phyloP scores from a whole-genome alignment of 2,797 vertebrate genomes.

The Orestias chungarensis region DNA sequence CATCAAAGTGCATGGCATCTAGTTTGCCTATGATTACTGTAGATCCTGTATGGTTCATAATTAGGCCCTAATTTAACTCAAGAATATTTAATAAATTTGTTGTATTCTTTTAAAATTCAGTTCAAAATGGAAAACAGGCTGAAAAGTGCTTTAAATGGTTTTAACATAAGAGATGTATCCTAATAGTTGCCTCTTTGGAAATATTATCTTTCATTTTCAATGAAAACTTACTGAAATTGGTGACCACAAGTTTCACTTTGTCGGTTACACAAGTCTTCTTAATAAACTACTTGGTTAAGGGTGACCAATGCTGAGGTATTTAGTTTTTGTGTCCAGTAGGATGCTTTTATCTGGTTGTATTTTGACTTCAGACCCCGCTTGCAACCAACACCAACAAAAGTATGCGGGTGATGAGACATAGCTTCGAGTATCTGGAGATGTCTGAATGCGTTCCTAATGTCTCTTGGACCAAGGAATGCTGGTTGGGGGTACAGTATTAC shows the following conservation, averaged over 20 bases:
- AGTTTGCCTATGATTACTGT: not conserved
- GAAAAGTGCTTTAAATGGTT: not conserved
- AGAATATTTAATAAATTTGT: not conserved
- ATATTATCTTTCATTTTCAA: not conserved
- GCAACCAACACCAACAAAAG: not conserved
- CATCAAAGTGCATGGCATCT: not conserved
- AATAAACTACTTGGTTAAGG: not conserved
- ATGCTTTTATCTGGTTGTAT: not conserved
- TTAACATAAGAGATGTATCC: not conserved
- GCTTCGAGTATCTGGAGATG: not conserved
- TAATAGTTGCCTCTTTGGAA: not conserved
- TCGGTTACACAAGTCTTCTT: not conserved
- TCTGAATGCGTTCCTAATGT: not conserved
- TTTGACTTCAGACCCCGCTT: not conserved
- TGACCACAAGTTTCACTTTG: not conserved
- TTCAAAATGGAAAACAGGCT: not conserved
- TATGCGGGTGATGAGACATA: not conserved
- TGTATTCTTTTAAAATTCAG: not conserved
- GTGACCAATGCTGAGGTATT: not conserved
- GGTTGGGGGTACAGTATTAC: not conserved
- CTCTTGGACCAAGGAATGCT: not conserved
- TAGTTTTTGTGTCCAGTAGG: not conserved
- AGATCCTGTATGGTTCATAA: not conserved
- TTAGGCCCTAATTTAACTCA: not conserved
- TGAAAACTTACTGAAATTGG: not conserved